phyloP scores from a whole-genome alignment of 2,797 vertebrate genomes.

The Heteromormyrus szaboi region DNA sequence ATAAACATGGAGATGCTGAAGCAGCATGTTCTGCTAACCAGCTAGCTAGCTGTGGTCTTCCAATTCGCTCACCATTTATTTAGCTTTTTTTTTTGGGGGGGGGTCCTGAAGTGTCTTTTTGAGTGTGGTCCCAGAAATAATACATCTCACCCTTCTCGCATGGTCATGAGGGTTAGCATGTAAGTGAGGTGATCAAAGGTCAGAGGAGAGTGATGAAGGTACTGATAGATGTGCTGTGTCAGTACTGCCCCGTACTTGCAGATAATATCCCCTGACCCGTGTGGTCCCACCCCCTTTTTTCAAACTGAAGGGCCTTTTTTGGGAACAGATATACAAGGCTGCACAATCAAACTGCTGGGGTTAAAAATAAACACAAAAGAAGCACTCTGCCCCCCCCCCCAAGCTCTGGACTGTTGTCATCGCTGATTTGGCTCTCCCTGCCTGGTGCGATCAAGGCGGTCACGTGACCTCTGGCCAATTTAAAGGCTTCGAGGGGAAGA shows the following conservation, averaged over 20 bases:
- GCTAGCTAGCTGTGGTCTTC: background rate
- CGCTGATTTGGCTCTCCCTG: background rate
- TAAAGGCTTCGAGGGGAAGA: background rate
- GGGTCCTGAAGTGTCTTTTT: background rate
- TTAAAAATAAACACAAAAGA: constrained; percentile 61
- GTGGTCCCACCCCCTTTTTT: background rate
- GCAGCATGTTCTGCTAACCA: background rate
- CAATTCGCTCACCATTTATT: background rate
- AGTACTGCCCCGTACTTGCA: background rate
- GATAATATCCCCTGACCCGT: background rate
- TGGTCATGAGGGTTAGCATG: background rate
- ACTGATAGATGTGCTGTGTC: background rate
- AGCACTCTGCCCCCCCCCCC: constrained; percentile 29
- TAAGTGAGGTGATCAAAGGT: background rate
- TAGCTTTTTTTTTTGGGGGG: background rate
- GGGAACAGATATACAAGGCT: constrained; percentile 45
- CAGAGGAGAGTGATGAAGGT: background rate
- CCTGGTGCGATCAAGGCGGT: background rate
- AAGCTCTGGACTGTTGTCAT: constrained; percentile 8
- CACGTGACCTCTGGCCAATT: background rate
- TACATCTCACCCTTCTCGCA: background rate
- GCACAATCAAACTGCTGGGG: constrained; percentile 39
- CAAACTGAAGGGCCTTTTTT: constrained; percentile 46
- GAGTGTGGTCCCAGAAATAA: background rate
- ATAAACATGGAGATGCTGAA: background rate